Evolutionary conservation across 2,113 vertebrate species (phyloP).

Genomic region (Gymnarchus niloticus): DNA sequence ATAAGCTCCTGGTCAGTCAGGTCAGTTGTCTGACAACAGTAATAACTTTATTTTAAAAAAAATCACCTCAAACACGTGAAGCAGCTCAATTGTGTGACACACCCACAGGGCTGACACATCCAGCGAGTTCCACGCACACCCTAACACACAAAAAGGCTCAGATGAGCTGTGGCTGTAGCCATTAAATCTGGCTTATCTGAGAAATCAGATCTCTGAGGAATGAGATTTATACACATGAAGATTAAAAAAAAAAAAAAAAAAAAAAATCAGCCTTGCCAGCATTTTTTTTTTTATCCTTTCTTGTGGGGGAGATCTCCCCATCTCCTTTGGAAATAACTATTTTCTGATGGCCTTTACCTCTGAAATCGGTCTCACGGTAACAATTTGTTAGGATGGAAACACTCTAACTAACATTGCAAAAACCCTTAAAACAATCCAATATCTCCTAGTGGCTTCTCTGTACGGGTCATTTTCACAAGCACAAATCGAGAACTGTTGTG

Average conservation of each 20-base stretch:
- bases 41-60: too few species aligned
- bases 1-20: background rate
- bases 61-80: too few species aligned
- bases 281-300: background rate
- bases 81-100: too few species aligned
- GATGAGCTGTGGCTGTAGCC: background rate
- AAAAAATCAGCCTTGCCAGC: background rate
- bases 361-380: background rate
- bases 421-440: background rate
- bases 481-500: background rate
- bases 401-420: background rate
- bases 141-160: background rate
- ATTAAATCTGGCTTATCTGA: background rate
- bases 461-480: background rate
- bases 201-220: background rate
- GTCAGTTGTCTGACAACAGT: background rate
- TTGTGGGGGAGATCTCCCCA: background rate
- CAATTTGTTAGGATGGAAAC: background rate
- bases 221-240: background rate
- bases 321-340: background rate
- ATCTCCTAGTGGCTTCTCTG: background rate
- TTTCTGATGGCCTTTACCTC: background rate
- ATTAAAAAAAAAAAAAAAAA: background rate
- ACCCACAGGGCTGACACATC: background rate
- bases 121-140: background rate